Evolutionary conservation across 2,113 vertebrate species (phyloP).

Genomic region (Nyctibius bracteatus): DNA sequence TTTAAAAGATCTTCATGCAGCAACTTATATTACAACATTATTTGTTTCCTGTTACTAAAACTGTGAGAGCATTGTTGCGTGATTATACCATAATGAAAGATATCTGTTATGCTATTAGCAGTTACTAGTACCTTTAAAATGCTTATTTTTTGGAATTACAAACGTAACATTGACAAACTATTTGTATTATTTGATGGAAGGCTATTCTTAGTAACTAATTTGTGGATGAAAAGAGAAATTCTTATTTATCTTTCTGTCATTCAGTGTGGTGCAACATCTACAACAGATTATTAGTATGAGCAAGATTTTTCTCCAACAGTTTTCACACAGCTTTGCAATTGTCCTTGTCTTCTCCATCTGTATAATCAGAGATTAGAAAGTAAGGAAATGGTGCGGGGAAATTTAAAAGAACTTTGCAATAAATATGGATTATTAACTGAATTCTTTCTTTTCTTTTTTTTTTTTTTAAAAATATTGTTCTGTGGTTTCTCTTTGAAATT

Average conservation of each 20-base stretch:
- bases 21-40: background rate
- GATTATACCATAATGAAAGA: background rate
- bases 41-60: background rate
- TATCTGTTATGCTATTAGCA: background rate
- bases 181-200: background rate
- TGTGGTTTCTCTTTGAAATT: background rate
- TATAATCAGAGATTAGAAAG: background rate
- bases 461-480: background rate
- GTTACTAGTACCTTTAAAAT: background rate
- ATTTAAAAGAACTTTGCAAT: background rate
- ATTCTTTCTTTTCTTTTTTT: background rate
- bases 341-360: background rate
- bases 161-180: background rate
- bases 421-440: background rate
- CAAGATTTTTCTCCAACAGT: background rate
- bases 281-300: background rate
- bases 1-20: background rate
- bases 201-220: background rate
- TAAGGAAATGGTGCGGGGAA: background rate
- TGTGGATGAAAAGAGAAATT: background rate
- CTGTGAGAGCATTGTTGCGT: background rate
- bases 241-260: background rate
- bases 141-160: background rate
- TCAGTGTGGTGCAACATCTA: background rate
- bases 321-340: background rate